Base-by-base conservation (phyloP, 2,888 invertebrate genomes). In the Blera fallax region DNA sequence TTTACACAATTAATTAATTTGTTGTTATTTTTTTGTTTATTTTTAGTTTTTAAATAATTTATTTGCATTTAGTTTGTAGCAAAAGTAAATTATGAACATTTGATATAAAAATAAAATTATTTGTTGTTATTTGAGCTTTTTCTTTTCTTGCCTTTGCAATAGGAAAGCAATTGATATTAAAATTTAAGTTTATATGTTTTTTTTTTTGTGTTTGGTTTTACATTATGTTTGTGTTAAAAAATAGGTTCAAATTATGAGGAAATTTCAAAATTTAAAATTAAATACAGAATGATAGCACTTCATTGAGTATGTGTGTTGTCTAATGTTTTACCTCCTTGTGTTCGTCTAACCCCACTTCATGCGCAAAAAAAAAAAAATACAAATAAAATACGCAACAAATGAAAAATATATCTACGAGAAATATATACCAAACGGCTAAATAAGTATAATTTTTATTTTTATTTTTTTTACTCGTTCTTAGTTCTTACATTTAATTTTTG, bases 311-410 rank as follows among this genome's bases (percentile, higher is more conserved):
- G 96, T 96, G 96, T 96, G 95, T 96, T 96, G 96, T 96, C 96
- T 96, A 95, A 95, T 95, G 95, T 95, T 95, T 93, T 94, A 94
- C 95, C 95, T 95, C 96, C 94, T 95, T 96, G 96, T 96, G 96
- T 96, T 95, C 96, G 95, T 96, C 95, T 95, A 93, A 95, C 94
- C 94, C 94, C 90, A 93, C 87, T 90, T 90, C 91, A 92, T 89
- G 81, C 84, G 88, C 87, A 87, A 80, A 83, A 82, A 79, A 87
- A 87, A 83, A 83, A 87, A 77, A 85, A 79, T 24, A 87, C 58
- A 82, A 88, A 87, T 88, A 89, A 88, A 87, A 89, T 64, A 88
- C 85, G 87, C 72, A 76, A 77, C 67, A 79, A 87, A 67, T 69
- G 80, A 34, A 62, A 52, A 76, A 74, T 72, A 58, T 32, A 78